Conservation (phyloP, 2,797 vertebrate genomes). For the Echiichthys vipera region DNA sequence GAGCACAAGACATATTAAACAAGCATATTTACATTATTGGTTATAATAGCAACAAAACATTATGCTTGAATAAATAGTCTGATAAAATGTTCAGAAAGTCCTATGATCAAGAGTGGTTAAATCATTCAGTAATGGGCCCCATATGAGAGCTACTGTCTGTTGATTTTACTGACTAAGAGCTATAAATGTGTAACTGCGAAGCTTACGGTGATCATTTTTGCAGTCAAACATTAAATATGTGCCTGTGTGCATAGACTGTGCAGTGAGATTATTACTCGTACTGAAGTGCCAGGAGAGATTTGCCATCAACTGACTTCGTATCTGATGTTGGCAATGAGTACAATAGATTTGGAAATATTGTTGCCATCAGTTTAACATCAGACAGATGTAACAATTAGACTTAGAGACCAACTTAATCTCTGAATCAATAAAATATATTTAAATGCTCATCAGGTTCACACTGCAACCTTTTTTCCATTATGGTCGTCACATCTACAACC, state of each 20-base stretch:
- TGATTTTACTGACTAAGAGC: constrained; percentile 48
- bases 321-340: too few relatives aligned
- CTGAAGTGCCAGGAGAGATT: neutral
- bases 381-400: too few relatives aligned
- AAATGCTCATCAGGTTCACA: constrained; percentile 1
- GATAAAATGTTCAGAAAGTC: neutral
- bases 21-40: neutral
- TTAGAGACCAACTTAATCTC: neutral
- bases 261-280: constrained; percentile 24
- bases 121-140: neutral
- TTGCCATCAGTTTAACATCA: neutral
- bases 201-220: constrained; percentile 12
- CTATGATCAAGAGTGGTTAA: neutral
- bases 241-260: constrained; percentile 8
- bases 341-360: neutral
- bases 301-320: neutral
- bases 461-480: constrained; percentile 15
- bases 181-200: constrained; percentile 65
- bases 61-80: neutral
- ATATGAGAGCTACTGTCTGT: constrained; percentile 35
- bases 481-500: neutral
- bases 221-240: constrained; percentile 71
- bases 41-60: constrained; percentile 6
- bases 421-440: neutral
- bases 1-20: neutral